Percentiles rank a stretch among this genome's conserved stretches.
Evolutionary conservation across 2,113 vertebrate genomes (phyloP).

Genomic region (Carollia perspicillata): DNA sequence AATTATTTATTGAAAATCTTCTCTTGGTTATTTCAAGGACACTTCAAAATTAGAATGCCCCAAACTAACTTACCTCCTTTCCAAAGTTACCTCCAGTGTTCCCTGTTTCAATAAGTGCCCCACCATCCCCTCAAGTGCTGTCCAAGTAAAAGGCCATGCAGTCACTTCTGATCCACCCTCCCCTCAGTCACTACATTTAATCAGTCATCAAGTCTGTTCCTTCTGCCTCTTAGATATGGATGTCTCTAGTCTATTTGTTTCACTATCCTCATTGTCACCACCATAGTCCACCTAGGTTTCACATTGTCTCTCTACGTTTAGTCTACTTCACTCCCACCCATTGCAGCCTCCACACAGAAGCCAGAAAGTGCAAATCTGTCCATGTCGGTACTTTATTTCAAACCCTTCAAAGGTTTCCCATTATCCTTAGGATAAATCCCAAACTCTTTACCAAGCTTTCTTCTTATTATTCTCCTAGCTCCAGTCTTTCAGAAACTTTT

Average conservation of each 20-base stretch:
- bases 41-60: neutral
- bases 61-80: neutral
- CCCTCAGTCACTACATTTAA: neutral
- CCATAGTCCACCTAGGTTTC: neutral
- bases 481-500: neutral
- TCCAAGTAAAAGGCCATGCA: neutral
- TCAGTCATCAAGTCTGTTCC: neutral
- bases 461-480: neutral
- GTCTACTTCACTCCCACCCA: neutral
- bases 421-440: conserved; percentile 9
- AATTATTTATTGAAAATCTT: neutral
- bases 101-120: neutral
- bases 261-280: neutral
- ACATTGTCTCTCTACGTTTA: neutral
- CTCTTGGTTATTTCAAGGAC: neutral
- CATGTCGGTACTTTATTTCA: neutral
- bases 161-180: neutral
- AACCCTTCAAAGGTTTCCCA: neutral
- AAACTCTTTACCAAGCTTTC: neutral
- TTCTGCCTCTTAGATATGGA: neutral
- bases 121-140: neutral
- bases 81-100: neutral
- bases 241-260: neutral
- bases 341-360: neutral
- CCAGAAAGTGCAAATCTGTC: neutral